These are phyloP conservation scores for Philereme vetulata DNA, from an alignment of 2,888 invertebrate genomes.

Conservation along the genomic window DNA sequence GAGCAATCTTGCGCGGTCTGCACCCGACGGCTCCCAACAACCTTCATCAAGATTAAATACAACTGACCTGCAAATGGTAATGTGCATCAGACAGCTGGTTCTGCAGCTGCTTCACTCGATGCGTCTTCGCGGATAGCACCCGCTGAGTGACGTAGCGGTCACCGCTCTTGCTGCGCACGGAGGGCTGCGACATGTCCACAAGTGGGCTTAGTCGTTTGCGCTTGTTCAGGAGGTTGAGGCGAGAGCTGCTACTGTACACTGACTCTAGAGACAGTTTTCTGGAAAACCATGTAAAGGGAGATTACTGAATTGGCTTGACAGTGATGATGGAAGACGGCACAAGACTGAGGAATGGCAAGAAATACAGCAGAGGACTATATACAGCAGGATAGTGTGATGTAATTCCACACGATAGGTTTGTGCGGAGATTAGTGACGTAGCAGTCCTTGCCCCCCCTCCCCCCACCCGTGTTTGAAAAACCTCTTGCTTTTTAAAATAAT, in stretches of 20 bases:
- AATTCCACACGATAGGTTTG: too few species aligned
- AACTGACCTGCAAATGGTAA: slow-evolving; percentile 88
- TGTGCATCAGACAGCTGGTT: slow-evolving; percentile 92
- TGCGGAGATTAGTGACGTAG: too few species aligned
- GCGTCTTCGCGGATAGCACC: slow-evolving; percentile 90
- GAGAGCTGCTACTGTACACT: slow-evolving; percentile 77
- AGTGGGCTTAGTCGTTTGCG: slow-evolving; percentile 67
- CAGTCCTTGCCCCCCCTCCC: too few species aligned
- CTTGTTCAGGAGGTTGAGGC: slow-evolving; percentile 67
- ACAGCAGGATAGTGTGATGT: too few species aligned
- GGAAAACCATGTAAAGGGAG: slow-evolving; percentile 32
- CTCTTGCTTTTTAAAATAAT: too few species aligned
- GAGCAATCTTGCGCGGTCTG: too few species aligned
- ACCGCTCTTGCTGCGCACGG: slow-evolving; percentile 53
- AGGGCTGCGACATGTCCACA: slow-evolving; percentile 58
- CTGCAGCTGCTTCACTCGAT: slow-evolving; percentile 89
- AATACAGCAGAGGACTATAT: too few species aligned
- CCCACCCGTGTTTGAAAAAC: too few species aligned
- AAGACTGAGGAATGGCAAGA: too few species aligned
- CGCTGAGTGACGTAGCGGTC: slow-evolving; percentile 82
- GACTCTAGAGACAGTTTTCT: slow-evolving; percentile 75
- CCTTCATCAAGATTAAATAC: not conserved
- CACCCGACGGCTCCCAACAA: too few species aligned
- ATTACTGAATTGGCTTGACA: not conserved
- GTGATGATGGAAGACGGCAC: too few species aligned